Evolutionary conservation across 2,888 invertebrate genomes (phyloP).

Genomic region (Cyclophora albipunctata): DNA sequence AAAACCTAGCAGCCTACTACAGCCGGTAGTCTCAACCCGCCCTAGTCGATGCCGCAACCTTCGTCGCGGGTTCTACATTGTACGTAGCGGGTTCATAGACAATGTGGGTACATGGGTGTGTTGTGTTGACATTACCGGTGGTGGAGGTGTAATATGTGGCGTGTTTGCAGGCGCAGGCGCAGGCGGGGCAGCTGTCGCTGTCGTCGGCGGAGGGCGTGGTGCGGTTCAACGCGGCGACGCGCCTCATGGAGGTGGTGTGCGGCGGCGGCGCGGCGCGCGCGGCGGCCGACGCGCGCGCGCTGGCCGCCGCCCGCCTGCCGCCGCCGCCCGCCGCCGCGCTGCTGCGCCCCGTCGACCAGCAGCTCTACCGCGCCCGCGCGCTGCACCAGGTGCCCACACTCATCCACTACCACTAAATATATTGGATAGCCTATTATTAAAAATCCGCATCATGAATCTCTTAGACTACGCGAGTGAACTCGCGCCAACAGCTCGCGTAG

Average conservation of each 20-base stretch:
- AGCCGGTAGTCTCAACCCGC: no score
- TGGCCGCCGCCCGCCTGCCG: constrained; percentile 88
- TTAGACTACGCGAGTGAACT: no score
- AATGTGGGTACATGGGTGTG: no score
- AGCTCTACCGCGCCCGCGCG: constrained; percentile 88
- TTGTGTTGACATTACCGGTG: no score
- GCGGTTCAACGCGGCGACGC: constrained; percentile 81
- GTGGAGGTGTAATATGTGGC: no score
- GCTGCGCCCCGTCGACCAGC: constrained; percentile 81
- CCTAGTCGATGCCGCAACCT: no score
- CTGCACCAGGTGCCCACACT: constrained; percentile 84
- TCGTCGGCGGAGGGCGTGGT: constrained; percentile 83
- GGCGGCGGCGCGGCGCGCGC: constrained; percentile 88
- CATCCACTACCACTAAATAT: background rate
- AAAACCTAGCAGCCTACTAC: no score
- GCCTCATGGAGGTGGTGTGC: constrained; percentile 92
- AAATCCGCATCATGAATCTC: no score
- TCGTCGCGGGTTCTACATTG: no score
- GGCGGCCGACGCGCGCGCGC: constrained; percentile 90
- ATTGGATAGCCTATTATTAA: background rate
- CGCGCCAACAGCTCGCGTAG: no score
- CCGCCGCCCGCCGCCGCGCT: constrained; percentile 82
- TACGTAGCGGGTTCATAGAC: no score
- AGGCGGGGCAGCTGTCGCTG: constrained; percentile 50
- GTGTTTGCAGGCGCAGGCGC: constrained; percentile 47